Evolutionary conservation across 2,113 vertebrate genomes (phyloP), one percentile per base, ranked within the genome.

Genomic region (Atherinomorus stipes): DNA sequence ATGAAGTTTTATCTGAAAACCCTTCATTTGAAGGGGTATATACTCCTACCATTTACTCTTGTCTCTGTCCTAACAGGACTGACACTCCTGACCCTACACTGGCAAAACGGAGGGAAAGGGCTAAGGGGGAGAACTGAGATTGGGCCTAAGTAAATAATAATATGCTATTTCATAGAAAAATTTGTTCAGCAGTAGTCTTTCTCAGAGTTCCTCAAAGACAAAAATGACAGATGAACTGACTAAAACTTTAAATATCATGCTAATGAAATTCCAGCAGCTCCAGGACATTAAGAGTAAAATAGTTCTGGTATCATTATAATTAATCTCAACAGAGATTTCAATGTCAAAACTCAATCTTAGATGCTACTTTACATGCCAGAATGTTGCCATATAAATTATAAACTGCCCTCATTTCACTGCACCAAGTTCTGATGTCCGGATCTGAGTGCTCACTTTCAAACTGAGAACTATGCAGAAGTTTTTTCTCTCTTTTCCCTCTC

Each of bases 391-490:
- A 59, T 62, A 61, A 72, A 76, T 73, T 50, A 62, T 21, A n/a
- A 26, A 80, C 53, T 9, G 5, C 12, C 21, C 53, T 1, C 34
- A 15, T 76, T 56, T 58, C 13, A 38, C 57, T 59, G 50, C 25
- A n/a, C 18, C 22, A 45, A 31, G 19, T 26, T 47, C 50, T 58
- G 62, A 63, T 21, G 5, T 52, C 11, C 42, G 78, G 52, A 59
- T 76, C n/a, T 66, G n/a, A 45, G 38, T 3, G 16, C 78, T 54
- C 22, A 64, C 54, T 85, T 79, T 79, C 40, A 78, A 70, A 54
- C 40, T 59, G 18, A 65, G 44, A 81, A 54, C 64, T 65, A 62
- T 38, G 53, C 59, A 60, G 25, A 54, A 51, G n/a, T 54, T 25
- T 6, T 31, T 13, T 68, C 64, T 73, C 52, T 28, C 7, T 31